Percentiles rank a stretch among this genome's conserved stretches.
These are phyloP conservation scores for Eubasilissa splendida DNA, from an alignment of 2,888 invertebrate species.

Conservation along the genomic window DNA sequence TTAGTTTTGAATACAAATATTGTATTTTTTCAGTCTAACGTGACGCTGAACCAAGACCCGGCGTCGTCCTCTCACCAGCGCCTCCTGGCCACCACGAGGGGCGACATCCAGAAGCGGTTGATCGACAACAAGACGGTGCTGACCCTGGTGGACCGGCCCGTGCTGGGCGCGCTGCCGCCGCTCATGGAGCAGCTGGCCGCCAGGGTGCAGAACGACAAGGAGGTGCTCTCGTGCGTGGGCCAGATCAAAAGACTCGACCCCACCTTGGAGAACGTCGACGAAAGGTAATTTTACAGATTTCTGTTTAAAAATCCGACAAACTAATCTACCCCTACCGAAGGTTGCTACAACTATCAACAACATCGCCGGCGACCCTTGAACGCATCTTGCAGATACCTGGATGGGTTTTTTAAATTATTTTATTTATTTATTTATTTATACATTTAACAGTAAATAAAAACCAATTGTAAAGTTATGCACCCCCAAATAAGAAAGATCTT, in stretches of 20 bases:
- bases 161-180: slow-evolving; percentile 81
- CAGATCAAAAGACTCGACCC: slow-evolving; percentile 78
- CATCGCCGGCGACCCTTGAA: too few relatives aligned
- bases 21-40: slow-evolving; percentile 65
- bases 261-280: slow-evolving; percentile 75
- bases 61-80: slow-evolving; percentile 92
- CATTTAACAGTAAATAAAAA: too few relatives aligned
- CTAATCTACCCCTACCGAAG: too few relatives aligned
- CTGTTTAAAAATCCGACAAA: too few relatives aligned
- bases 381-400: too few relatives aligned
- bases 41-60: slow-evolving; percentile 79
- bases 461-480: too few relatives aligned
- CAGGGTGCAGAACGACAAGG: slow-evolving; percentile 92
- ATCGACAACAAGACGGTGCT: slow-evolving; percentile 93
- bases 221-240: slow-evolving; percentile 82
- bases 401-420: too few relatives aligned
- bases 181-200: slow-evolving; percentile 81
- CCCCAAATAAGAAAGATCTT: too few relatives aligned
- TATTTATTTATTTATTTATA: too few relatives aligned
- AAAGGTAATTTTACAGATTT: slow-evolving; percentile 65
- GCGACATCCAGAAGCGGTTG: slow-evolving; percentile 90
- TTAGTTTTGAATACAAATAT: too few relatives aligned
- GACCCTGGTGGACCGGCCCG: slow-evolving; percentile 88
- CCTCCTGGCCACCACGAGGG: slow-evolving; percentile 85
- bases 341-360: too few relatives aligned